Base-by-base conservation (phyloP, 1,140 invertebrate species). In the Hyles vespertilio region DNA sequence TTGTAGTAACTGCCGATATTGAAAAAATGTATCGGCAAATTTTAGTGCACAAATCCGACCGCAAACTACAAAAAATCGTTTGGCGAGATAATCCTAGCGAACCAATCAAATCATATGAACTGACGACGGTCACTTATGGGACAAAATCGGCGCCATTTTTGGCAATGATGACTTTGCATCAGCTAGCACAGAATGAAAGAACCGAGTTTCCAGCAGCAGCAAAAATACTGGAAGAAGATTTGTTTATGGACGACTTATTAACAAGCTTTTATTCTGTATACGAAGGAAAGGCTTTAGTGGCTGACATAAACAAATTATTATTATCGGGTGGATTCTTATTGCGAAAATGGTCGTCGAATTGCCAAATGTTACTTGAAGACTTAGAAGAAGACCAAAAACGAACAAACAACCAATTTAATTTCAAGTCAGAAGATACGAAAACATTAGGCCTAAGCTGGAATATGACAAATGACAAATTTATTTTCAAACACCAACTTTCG, bases 21-120 rank as follows among this genome's bases (percentile, higher is more conserved):
- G 69, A 72, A 50, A 77, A 72, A 57, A 81, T 83, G 78, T 81
- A 63, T 53, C 33, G 65, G 5, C 36, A 56, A 36, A 67, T 67
- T n/a, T 12, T 51, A n/a, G 10, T 62, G 11, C 9, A 59, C 8
- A 9, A 59, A 40, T 40, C 36, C 36, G 36, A 40, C 8, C 36
- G 36, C 8, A 32, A 8, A 52, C 8, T 32, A n/a, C 60, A 67
- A 33, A 59, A 57, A 40, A 58, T 63, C 32, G 11, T 63, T n/a
- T 67, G 65, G 65, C 52, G 58, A 49, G 59, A 32, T 11, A 6
- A 1, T 5, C 32, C 62, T 1, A 12, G 9, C 5, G 51, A 50
- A 32, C 2, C 36, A 40, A 40, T 40, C 8, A 40, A 8, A 40
- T 40, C 36, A 5, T 67, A 58, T 59, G 9, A 67, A 10, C 36